phyloP scores from a whole-genome alignment of 2,797 vertebrate genomes.

The Danio tinwini region DNA sequence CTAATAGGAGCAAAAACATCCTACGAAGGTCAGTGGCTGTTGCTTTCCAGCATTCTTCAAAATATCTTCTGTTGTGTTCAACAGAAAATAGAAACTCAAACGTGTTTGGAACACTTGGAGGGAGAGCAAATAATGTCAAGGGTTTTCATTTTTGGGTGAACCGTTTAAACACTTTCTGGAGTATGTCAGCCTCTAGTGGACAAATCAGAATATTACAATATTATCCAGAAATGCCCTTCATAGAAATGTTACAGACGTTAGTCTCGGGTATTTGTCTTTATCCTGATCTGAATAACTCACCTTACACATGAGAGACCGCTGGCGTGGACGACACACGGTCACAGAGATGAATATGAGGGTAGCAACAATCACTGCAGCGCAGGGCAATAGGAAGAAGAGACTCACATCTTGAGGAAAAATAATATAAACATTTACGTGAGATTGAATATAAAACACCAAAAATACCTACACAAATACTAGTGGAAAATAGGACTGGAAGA shows the following conservation, averaged over 20 bases:
- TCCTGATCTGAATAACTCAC: conserved; percentile 66
- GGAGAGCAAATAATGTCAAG: not conserved
- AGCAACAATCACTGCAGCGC: conserved; percentile 75
- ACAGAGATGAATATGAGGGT: conserved; percentile 81
- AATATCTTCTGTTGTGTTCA: too few species aligned
- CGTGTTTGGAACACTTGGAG: too few species aligned
- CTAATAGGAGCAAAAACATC: too few species aligned
- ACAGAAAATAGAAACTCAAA: too few species aligned
- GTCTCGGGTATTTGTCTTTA: not conserved
- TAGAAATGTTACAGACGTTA: not conserved
- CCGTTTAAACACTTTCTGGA: not conserved
- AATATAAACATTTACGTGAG: not conserved
- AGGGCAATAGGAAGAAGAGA: conserved; percentile 82
- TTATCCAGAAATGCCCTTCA: not conserved
- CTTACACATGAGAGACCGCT: conserved; percentile 68
- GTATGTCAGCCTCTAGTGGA: conserved; percentile 64
- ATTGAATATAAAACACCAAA: not conserved
- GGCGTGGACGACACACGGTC: conserved; percentile 73
- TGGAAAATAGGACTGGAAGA: not conserved
- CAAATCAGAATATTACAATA: conserved; percentile 14
- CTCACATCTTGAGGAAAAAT: conserved; percentile 75
- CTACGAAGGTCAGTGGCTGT: too few species aligned
- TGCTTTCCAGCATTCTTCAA: too few species aligned
- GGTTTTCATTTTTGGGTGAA: not conserved
- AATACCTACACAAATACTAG: not conserved